Evolutionary conservation across 2,797 vertebrate genomes (phyloP).

Genomic region (Phylloscopus collybita): DNA sequence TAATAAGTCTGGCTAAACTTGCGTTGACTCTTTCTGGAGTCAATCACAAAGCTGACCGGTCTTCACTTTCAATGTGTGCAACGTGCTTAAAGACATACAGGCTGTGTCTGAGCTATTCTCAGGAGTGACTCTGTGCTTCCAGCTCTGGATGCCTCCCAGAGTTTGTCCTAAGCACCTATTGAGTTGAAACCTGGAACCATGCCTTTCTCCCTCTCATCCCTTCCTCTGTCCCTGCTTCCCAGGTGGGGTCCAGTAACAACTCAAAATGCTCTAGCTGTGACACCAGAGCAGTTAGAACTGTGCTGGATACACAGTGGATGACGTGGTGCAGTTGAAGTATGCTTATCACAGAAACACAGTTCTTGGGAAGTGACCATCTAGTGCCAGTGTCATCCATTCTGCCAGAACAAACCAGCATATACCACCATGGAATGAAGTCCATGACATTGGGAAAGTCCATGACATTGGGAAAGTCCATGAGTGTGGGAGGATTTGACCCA

Average conservation of each 20-base stretch:
- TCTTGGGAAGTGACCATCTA: neutral
- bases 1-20: slow-evolving; percentile 49
- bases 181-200: neutral
- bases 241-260: neutral
- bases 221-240: neutral
- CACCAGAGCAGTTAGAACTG: neutral
- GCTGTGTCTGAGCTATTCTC: neutral
- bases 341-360: neutral
- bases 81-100: neutral
- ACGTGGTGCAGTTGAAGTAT: neutral
- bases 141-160: neutral
- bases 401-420: neutral
- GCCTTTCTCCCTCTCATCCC: neutral
- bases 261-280: neutral
- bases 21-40: slow-evolving; percentile 44
- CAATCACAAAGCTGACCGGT: slow-evolving; percentile 25
- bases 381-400: neutral
- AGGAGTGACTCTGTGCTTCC: neutral
- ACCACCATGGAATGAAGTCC: neutral
- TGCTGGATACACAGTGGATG: neutral
- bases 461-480: neutral
- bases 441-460: neutral
- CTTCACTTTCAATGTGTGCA: slow-evolving; percentile 13
- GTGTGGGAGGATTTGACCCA: neutral
- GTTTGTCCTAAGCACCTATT: neutral